Percentiles rank a stretch among this genome's conserved stretches.
Conservation (phyloP, 2,888 invertebrate species). For the Brachyptera risi region DNA sequence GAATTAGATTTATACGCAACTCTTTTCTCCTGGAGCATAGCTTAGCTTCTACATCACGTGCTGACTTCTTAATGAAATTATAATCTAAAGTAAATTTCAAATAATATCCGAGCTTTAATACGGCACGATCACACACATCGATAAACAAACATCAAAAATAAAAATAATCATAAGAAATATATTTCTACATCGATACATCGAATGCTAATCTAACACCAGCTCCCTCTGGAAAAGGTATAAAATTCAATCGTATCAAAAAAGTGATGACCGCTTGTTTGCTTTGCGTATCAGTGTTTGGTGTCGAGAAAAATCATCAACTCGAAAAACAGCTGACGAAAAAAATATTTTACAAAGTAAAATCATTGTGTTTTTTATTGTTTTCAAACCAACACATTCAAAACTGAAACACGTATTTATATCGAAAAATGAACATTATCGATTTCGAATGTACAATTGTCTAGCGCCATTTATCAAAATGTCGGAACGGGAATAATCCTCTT, state of each 20-base stretch:
- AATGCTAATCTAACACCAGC: slow-evolving; percentile 18
- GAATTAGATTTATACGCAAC: too few species aligned
- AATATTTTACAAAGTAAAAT: slow-evolving; percentile 5
- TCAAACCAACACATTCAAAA: slow-evolving; percentile 5
- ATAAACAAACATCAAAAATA: slow-evolving; percentile 13
- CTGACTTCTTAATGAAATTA: background rate
- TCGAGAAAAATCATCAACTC: slow-evolving; percentile 10
- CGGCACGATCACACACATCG: slow-evolving; percentile 15
- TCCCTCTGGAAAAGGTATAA: slow-evolving; percentile 53
- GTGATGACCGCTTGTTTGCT: background rate
- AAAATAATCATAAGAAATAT: slow-evolving; percentile 10
- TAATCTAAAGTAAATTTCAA: background rate
- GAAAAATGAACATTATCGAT: background rate
- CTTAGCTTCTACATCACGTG: background rate
- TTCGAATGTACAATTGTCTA: background rate
- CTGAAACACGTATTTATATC: background rate
- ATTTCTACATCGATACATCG: slow-evolving; percentile 10
- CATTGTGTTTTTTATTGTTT: background rate
- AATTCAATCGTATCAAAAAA: slow-evolving; percentile 40
- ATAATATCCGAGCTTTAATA: slow-evolving; percentile 8
- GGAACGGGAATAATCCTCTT: background rate
- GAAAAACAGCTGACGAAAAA: slow-evolving; percentile 16
- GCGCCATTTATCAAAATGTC: background rate
- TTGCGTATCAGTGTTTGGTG: background rate
- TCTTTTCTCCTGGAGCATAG: slow-evolving; percentile 10